Percentiles rank a stretch among this genome's conserved stretches.
phyloP scores from a whole-genome alignment of 2,888 invertebrate species.

The Drosophila borealis region DNA sequence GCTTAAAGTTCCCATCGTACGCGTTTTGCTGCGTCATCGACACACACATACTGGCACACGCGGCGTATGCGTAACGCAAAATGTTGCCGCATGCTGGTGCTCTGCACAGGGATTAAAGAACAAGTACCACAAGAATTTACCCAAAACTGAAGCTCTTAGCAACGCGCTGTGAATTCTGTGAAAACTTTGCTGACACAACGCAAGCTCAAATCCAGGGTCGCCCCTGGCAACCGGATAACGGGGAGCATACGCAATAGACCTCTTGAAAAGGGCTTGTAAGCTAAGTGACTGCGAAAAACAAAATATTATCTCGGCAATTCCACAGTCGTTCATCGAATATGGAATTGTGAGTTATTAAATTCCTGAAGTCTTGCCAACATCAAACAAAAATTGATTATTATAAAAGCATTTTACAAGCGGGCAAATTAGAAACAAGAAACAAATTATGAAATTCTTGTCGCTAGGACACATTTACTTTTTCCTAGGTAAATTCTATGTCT shows the following conservation, averaged over 20 bases:
- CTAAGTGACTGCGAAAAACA: not conserved
- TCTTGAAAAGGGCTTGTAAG: conserved; percentile 4
- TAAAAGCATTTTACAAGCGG: too few species aligned
- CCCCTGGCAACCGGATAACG: conserved; percentile 24
- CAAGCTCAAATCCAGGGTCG: conserved; percentile 34
- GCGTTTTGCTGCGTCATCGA: conserved; percentile 47
- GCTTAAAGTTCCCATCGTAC: conserved; percentile 64
- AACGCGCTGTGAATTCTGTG: conserved; percentile 35
- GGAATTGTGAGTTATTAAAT: not conserved
- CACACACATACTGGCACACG: conserved; percentile 14
- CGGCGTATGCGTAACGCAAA: conserved; percentile 67
- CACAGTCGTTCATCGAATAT: not conserved
- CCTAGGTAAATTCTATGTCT: too few species aligned
- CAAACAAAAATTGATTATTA: too few species aligned
- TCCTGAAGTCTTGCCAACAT: too few species aligned
- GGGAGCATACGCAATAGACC: conserved; percentile 30
- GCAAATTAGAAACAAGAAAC: too few species aligned
- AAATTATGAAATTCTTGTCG: too few species aligned
- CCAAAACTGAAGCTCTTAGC: conserved; percentile 33
- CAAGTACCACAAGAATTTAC: conserved; percentile 47
- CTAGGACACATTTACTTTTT: too few species aligned
- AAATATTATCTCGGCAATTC: conserved; percentile 7
- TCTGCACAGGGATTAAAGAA: conserved; percentile 41
- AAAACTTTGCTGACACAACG: conserved; percentile 58
- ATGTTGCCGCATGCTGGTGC: conserved; percentile 37